phyloP scores from a whole-genome alignment of 2,797 vertebrate species.

The Perdix hodgsoniae region DNA sequence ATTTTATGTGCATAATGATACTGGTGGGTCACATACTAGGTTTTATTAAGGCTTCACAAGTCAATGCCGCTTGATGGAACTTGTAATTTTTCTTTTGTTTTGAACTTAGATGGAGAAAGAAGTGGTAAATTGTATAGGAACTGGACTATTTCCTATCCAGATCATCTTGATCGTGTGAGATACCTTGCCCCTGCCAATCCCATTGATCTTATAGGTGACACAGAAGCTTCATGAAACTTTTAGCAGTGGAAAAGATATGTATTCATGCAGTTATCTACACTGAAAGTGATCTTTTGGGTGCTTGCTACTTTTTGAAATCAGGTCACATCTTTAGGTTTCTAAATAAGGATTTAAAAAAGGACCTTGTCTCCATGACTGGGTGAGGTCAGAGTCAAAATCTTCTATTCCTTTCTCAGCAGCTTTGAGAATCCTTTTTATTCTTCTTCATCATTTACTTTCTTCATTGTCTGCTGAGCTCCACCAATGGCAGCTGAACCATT shows the following conservation, averaged over 20 bases:
- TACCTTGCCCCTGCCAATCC: background rate
- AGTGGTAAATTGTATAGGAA: background rate
- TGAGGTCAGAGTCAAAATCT: conserved; percentile 29
- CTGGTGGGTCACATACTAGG: conserved; percentile 24
- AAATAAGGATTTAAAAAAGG: conserved; percentile 59
- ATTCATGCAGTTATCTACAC: background rate
- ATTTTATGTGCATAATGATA: conserved; percentile 35
- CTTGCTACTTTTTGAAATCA: conserved; percentile 51
- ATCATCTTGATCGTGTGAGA: background rate
- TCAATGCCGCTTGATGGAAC: conserved; percentile 1
- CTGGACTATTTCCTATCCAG: conserved; percentile 56
- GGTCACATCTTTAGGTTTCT: conserved; percentile 49
- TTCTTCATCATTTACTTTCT: background rate
- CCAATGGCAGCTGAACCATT: background rate
- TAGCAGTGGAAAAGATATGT: background rate
- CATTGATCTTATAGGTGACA: background rate
- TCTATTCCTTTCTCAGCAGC: conserved; percentile 28
- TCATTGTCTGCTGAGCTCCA: conserved; percentile 11
- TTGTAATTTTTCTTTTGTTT: background rate
- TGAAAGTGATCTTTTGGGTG: background rate
- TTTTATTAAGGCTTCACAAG: background rate
- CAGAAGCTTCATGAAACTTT: background rate
- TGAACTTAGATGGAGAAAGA: background rate
- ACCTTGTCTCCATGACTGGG: background rate
- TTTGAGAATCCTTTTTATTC: background rate